A percentile compares a stretch with the other conserved stretches of the same genome.
Conservation (phyloP, 1,140 invertebrate genomes). For the honey bee (Apis mellifera) region Amel_HAv3.1 CM009933.2:2424501-2425000, state of each 20-base stretch:
- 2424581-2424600: slow-evolving; percentile 54
- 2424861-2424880: too few species aligned
- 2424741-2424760: slow-evolving; percentile 29
- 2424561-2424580: slow-evolving; percentile 37
- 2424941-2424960: not conserved
- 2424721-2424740: not conserved
- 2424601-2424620: slow-evolving; percentile 8
- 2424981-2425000: slow-evolving; percentile 43
- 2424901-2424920: not conserved
- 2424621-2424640: slow-evolving; percentile 53
- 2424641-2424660: slow-evolving; percentile 38
- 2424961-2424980: slow-evolving; percentile 29
- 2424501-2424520: not conserved
- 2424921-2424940: not conserved
- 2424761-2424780: not conserved
- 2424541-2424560: slow-evolving; percentile 3
- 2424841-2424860: too few species aligned
- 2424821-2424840: not conserved
- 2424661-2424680: slow-evolving; percentile 35
- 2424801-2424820: not conserved
- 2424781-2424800: not conserved
- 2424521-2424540: slow-evolving; percentile 15
- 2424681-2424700: slow-evolving; percentile 35
- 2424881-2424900: not conserved
- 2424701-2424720: slow-evolving; percentile 22